Conservation (phyloP, 2,888 invertebrate genomes). For the Eucriotettix oculatus region DNA sequence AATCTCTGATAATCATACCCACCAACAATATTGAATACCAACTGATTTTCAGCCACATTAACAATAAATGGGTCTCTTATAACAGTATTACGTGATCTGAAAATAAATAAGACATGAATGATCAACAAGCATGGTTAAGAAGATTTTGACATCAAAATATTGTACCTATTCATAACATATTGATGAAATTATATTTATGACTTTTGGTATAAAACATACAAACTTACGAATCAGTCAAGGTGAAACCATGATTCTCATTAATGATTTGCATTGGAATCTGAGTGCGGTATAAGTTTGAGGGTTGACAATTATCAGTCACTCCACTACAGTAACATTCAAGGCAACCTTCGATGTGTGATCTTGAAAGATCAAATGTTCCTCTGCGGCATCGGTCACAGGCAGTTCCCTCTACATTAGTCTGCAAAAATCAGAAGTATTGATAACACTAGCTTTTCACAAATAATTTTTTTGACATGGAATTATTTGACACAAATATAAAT, state of each 20-base stretch:
- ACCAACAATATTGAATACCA: constrained; percentile 36
- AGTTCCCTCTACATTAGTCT: constrained; percentile 61
- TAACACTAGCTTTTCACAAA: background rate
- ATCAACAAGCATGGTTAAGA: background rate
- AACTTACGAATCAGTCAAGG: constrained; percentile 40
- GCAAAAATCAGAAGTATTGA: constrained; percentile 9
- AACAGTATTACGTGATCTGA: constrained; percentile 25
- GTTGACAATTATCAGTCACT: constrained; percentile 54
- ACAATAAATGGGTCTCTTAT: constrained; percentile 33
- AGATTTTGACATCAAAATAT: background rate
- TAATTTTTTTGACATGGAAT: too few species aligned
- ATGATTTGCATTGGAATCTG: constrained; percentile 48
- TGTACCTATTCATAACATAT: too few species aligned
- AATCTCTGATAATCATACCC: constrained; percentile 31
- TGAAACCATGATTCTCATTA: constrained; percentile 35
- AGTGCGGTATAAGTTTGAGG: constrained; percentile 43
- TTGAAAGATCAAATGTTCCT: constrained; percentile 62
- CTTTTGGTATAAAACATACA: background rate
- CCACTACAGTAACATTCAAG: constrained; percentile 79
- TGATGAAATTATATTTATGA: too few species aligned
- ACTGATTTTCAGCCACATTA: constrained; percentile 40
- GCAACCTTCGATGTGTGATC: constrained; percentile 59
- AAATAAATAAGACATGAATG: constrained; percentile 2
- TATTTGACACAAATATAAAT: background rate
- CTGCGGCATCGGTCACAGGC: constrained; percentile 61